Evolutionary conservation across 2,797 vertebrate genomes (phyloP), one percentile per base, ranked within the genome.

Genomic region (Mallotus villosus): DNA sequence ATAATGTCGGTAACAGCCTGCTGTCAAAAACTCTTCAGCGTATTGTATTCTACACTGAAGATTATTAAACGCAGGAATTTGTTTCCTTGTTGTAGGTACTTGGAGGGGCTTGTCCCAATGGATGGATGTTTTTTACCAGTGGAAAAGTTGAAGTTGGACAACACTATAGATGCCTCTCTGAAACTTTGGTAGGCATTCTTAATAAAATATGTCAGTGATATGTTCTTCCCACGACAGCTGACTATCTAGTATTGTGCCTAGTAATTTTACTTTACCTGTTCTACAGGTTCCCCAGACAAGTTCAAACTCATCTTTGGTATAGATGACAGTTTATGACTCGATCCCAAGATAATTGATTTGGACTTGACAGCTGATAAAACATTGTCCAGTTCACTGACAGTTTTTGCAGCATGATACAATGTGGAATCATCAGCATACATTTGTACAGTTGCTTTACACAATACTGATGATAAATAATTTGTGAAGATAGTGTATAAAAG

Each of bases 51-150:
- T 68, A 51, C 55, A 58, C n/a, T 29, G 27, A 63, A 12, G 24
- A 7, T 21, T 46, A 14, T 72, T 17, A 27, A 9, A 65, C 62
- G 21, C 1, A 7, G 22, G 19, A 21, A 21, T 6, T 68, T 62
- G 21, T 11, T 21, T 72, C 1, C 32, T 1, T 7, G 8, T 34
- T 34, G 32, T 70, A 92, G 91, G 60, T 0, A 71, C 27, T 22
- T 87, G 0, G 34, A 84, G 25, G 78, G 78, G 29, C 1, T 84
- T 0, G 0, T 87, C 1, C 88, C 88, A 0, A 90, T 92, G 90
- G 73, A 78, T 0, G 83, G 65, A 69, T 77, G 90, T 81, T 70
- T 46, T 24, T 58, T 90, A 74, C 80, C 64, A 29, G 77, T 21
- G 61, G 51, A 62, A 46, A 67, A 62, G 72, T 65, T 88, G 75